Base-by-base conservation (phyloP, 1,140 invertebrate species). In the Diachasmimorpha longicaudata region DNA sequence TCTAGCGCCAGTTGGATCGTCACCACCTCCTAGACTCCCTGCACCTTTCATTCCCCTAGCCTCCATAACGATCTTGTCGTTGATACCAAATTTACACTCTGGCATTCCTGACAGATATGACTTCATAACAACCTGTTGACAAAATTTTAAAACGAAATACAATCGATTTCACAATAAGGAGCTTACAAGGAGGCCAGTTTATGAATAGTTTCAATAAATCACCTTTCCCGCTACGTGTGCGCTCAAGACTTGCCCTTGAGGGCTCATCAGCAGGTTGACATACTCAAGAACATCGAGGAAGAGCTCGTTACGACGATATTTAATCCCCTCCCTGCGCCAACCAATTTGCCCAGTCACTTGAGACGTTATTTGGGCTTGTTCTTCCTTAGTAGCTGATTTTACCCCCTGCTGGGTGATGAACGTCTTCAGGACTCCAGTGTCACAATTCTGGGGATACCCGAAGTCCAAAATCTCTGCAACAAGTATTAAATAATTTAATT, bases 11-110 rank as follows among this genome's bases (percentile, higher is more conserved):
- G 98, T 97, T 75, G 93, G 92, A 86, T 99, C 98, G 21, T 93
- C 91, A 74, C 93, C 91, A 19, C 88, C 92, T 10, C 92, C 92
- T 46, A 94, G 90, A 70, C 72, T 67, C 2, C 92, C 91, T 80
- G 90, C 89, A 74, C 91, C 91, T 84, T 93, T 95, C 88, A 92
- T 92, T 5, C 97, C 96, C 89, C 99, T 99, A 0, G 95, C 96
- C 83, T 99, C 99, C 96, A 99, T 98, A 0, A 99, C 96, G 73
- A 99, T 96, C 89, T 99, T 99, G 85, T 99, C 99, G 85, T 99
- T 99, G 82, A 99, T 99, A 14, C 99, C 99, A 90, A 99, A 99
- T 90, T 99, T 99, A 90, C 99, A 99, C 87, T 99, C 99, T 0
- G 99, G 99, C 99, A 99, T 99, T 31, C 99, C 99, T 46, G 97